Evolutionary conservation across 2,113 vertebrate species (phyloP), one percentile per base, ranked within the genome.

Genomic region (Microcebus ravelobensis): DNA sequence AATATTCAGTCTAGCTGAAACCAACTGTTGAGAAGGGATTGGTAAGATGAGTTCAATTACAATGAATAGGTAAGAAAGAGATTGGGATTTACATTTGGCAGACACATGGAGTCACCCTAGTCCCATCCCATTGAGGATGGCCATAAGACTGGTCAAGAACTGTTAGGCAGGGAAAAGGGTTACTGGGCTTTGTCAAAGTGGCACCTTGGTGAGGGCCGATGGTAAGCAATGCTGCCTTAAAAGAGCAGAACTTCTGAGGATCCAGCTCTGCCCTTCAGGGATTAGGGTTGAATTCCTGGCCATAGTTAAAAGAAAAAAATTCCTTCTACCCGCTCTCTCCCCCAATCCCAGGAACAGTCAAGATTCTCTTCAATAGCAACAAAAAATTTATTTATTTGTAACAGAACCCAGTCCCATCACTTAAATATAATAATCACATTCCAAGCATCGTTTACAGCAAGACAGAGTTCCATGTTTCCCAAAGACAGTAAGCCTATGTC

Each of bases 301-400:
- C 73, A 77, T 29, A 71, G 70, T 14, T 83, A 76, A 70, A 82
- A 39, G 29, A 80, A 95, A 92, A 67, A 59, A 90, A 96, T 90
- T 92, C 5, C 7, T 95, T 42, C 71, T 31, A n/a, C 23, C 50
- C 52, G 84, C 23, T 79, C 13, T 85, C 31, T 73, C 50, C 59
- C 42, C 59, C 48, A 88, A 48, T 71, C n/a, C 57, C 52, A 55
- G 17, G 52, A 55, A 55, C 52, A 55, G 52, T 55, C 52, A 55
- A 55, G 52, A 55, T 55, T 55, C 52, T 55, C 52, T 18, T 55
- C 52, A 55, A 52, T 8, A 20, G 55, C 36, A 92, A 91, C 61
- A 86, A 71, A 34, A 61, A 80, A 63, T 61, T 65, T 23, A 85
- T 95, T 96, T 93, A 97, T 98, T 97, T 95, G 52, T 31, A 91